A percentile compares a stretch with the other conserved stretches of the same genome.
These are phyloP conservation scores for Ginglymostoma cirratum DNA, from an alignment of 2,113 vertebrate genomes.

Conservation along the genomic window DNA sequence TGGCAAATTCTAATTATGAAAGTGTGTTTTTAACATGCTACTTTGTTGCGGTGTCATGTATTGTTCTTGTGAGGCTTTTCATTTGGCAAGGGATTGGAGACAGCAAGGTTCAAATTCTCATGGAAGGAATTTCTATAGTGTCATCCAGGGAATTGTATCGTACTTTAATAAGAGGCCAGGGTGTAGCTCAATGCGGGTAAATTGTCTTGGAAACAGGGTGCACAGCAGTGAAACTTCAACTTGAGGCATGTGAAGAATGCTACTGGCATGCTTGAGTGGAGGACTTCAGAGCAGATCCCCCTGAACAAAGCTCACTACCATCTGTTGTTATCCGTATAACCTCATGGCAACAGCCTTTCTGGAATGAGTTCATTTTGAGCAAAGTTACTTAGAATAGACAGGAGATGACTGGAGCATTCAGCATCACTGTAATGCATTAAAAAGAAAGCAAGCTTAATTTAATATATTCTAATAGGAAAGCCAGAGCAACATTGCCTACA, in stretches of 20 bases:
- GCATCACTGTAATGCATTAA: constrained; percentile 1
- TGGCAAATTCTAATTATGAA: not conserved
- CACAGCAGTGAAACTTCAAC: constrained; percentile 39
- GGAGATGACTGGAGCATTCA: constrained; percentile 20
- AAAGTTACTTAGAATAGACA: constrained; percentile 32
- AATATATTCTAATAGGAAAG: not conserved
- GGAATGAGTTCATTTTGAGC: constrained; percentile 51
- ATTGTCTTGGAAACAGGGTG: constrained; percentile 43
- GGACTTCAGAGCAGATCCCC: constrained; percentile 54
- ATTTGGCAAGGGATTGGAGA: constrained; percentile 2
- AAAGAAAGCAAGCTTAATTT: not conserved
- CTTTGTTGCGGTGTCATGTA: not conserved
- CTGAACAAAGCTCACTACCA: constrained; percentile 54
- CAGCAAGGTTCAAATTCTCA: constrained; percentile 23
- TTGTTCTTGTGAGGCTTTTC: not conserved
- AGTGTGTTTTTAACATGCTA: not conserved
- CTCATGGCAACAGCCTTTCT: constrained; percentile 64
- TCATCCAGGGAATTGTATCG: constrained; percentile 2
- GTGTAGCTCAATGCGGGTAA: constrained; percentile 34
- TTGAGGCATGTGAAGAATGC: constrained; percentile 66
- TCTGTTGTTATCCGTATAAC: constrained; percentile 58
- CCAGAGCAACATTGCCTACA: not conserved
- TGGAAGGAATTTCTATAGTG: not conserved
- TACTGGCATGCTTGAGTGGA: constrained; percentile 64
- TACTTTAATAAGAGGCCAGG: constrained; percentile 39